Evolutionary conservation across 2,888 invertebrate genomes (phyloP).

Genomic region (Nemapogon koenigi): DNA sequence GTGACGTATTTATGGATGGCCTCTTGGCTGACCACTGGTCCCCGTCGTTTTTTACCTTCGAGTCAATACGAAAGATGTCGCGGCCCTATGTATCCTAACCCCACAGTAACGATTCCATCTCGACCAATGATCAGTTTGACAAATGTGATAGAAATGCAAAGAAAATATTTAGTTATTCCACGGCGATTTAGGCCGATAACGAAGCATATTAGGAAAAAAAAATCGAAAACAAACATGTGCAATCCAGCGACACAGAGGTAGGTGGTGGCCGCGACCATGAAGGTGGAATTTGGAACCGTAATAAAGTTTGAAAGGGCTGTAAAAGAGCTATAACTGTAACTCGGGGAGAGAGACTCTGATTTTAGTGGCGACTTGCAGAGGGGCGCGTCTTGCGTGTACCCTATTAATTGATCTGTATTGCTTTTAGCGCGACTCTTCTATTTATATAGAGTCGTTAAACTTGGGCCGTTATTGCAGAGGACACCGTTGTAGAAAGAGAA

Average conservation of each 20-base stretch:
- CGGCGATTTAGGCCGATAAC: no score
- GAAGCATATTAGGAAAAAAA: no score
- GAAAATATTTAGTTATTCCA: no score
- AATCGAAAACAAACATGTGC: constrained; percentile 40
- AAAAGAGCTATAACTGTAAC: constrained; percentile 63
- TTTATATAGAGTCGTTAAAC: constrained; percentile 8
- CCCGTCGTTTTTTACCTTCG: no score
- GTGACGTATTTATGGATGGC: no score
- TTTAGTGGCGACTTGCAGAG: constrained; percentile 43
- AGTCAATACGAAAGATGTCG: no score
- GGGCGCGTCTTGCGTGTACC: constrained; percentile 40
- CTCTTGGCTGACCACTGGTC: no score
- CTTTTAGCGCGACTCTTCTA: constrained; percentile 6
- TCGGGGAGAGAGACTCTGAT: constrained; percentile 47
- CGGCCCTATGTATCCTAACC: no score
- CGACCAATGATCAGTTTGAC: no score
- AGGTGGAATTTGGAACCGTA: constrained; percentile 55
- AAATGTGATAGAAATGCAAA: no score
- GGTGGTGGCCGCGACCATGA: constrained; percentile 25
- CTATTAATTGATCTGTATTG: constrained; percentile 50
- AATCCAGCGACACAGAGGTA: background rate
- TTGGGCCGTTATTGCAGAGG: constrained; percentile 2
- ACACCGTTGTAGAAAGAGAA: no score
- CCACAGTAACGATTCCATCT: no score
- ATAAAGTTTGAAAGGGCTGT: constrained; percentile 64